A percentile compares a stretch with the other conserved stretches of the same genome.
phyloP scores from a whole-genome alignment of 1,140 invertebrate species.

The Sinella curviseta region DNA sequence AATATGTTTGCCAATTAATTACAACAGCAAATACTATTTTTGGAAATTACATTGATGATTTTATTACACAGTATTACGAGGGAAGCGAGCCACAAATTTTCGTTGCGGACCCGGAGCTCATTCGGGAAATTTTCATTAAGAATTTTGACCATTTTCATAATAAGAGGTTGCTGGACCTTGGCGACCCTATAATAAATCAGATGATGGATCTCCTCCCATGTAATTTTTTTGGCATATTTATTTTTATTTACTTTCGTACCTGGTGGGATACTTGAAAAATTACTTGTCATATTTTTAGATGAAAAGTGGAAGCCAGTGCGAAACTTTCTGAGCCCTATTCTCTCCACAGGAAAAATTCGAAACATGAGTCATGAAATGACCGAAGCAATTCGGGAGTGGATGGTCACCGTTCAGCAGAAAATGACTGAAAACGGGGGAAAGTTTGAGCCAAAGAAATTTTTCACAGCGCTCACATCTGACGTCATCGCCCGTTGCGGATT shows the following conservation, averaged over 20 bases:
- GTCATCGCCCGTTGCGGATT: constrained; percentile 37
- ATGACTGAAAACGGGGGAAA: no score
- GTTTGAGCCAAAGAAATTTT: no score
- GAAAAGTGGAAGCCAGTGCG: constrained; percentile 51
- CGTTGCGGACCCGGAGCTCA: constrained; percentile 56
- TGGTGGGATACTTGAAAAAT: neutral
- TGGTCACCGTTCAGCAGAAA: constrained; percentile 7
- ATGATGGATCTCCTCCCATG: constrained; percentile 43
- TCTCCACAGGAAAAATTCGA: constrained; percentile 38
- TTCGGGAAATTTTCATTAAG: constrained; percentile 59
- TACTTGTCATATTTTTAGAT: constrained; percentile 52
- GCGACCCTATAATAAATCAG: constrained; percentile 35
- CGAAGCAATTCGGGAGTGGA: constrained; percentile 9
- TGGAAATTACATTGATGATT: neutral
- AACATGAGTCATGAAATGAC: constrained; percentile 28
- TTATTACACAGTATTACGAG: neutral
- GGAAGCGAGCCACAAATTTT: constrained; percentile 34
- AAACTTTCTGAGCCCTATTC: neutral
- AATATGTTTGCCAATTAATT: neutral
- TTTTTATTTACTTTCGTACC: neutral
- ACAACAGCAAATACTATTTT: neutral
- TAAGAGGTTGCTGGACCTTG: constrained; percentile 44
- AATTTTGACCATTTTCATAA: constrained; percentile 63
- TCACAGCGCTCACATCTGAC: no score
- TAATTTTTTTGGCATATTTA: constrained; percentile 13